These are phyloP conservation scores for Drosophila ohnishii DNA, from an alignment of 1,140 invertebrate genomes.

Conservation along the genomic window DNA sequence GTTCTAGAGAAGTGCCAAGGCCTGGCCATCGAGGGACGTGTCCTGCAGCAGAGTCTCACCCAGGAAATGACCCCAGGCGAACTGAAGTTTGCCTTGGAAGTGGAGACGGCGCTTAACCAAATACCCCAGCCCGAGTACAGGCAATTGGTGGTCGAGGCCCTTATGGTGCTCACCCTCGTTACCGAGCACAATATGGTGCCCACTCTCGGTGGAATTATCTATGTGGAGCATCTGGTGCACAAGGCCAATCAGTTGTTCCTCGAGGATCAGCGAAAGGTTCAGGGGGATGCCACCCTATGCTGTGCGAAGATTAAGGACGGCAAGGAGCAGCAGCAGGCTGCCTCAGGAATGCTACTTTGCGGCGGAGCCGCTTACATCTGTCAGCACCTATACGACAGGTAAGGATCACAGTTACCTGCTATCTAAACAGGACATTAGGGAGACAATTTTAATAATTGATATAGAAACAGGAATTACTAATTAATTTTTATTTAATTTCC, in stretches of 20 bases:
- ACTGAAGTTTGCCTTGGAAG: conserved; percentile 98
- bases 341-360: conserved; percentile 89
- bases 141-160: conserved; percentile 97
- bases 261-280: conserved; percentile 93
- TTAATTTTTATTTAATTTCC: not conserved
- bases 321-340: conserved; percentile 85
- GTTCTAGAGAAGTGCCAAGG: conserved; percentile 96
- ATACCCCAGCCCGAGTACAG: conserved; percentile 99
- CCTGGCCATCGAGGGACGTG: conserved; percentile 93
- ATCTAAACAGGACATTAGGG: not conserved
- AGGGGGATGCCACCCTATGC: conserved; percentile 95
- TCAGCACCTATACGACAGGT: conserved; percentile 97
- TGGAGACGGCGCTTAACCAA: conserved; percentile 98
- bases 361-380: conserved; percentile 97
- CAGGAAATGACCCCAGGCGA: conserved; percentile 99
- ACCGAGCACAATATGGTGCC: conserved; percentile 93
- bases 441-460: too few relatives aligned
- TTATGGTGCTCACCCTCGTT: conserved; percentile 97
- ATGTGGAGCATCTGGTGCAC: conserved; percentile 96
- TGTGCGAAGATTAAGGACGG: conserved; percentile 90
- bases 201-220: conserved; percentile 91
- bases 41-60: conserved; percentile 94
- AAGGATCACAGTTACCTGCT: not conserved
- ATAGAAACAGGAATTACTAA: not conserved
- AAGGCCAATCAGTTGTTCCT: conserved; percentile 97